Conservation (phyloP, 64 coral and sea anemone species). For the Actinia equina region DNA sequence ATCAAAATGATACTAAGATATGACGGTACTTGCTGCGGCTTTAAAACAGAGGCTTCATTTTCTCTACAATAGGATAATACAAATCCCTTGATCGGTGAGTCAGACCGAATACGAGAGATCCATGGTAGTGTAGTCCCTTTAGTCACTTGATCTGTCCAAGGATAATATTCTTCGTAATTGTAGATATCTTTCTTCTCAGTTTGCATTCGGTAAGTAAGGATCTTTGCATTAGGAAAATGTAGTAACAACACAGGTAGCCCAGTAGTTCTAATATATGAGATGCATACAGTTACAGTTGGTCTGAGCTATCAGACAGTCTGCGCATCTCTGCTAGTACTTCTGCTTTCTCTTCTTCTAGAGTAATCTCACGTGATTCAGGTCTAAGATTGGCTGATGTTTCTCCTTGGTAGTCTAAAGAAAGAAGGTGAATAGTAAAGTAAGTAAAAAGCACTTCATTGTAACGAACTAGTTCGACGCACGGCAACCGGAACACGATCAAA, state of each 20-base stretch:
- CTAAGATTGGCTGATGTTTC: constrained; percentile 53
- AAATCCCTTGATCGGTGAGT: too few relatives aligned
- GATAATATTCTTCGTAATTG: too few relatives aligned
- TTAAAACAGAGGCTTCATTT: too few relatives aligned
- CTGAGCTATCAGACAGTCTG: constrained; percentile 22
- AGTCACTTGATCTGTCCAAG: too few relatives aligned
- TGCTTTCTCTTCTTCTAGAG: constrained; percentile 85
- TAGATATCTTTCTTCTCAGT: too few relatives aligned
- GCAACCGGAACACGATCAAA: too few relatives aligned
- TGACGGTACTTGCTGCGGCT: too few relatives aligned
- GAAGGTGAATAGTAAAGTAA: neutral
- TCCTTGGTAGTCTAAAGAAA: constrained; percentile 8
- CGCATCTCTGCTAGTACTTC: constrained; percentile 69
- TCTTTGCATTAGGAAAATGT: neutral
- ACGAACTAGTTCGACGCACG: neutral
- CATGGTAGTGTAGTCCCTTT: too few relatives aligned
- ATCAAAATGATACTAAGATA: too few relatives aligned
- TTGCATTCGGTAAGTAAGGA: neutral
- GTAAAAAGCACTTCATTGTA: neutral
- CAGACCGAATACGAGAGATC: too few relatives aligned
- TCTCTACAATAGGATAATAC: too few relatives aligned
- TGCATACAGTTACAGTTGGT: neutral
- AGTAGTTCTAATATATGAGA: neutral
- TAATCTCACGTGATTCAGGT: constrained; percentile 73
- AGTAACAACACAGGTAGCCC: neutral